Base-by-base conservation (phyloP, 2,888 invertebrate species). In the Erpobdella octoculata region DNA sequence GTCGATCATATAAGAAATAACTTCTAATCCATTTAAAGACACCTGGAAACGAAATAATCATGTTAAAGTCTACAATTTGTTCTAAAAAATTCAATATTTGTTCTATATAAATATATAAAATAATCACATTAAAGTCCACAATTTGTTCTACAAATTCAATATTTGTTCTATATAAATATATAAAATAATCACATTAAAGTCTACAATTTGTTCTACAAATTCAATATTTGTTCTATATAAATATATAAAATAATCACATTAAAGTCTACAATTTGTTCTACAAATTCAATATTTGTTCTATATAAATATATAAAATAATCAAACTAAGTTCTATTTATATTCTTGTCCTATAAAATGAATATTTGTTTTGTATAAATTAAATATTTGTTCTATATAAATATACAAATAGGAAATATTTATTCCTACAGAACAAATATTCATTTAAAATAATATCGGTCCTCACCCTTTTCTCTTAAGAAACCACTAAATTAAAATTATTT, bases 1-100 rank as follows among this genome's bases (percentile, higher is more conserved):
- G 82, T 92, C 91, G 62, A 92, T 89, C 73, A 95, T 86, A 81
- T 90, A 89, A 69, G 91, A 89, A 80, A 94, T 86, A 77, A 91
- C 89, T 81, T 94, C 94, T 78, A 95, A 85, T 0, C 91, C 94
- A 86, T 91, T 91, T 83, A 93, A 90, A 66, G 93, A 92, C 71
- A 94, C 91, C 91, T 92, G 86, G 25, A 64, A 28, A 9, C 58
- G 33, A 64, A 21, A 59, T 31, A 9, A 33, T 33, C 21, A 64
- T 15, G 21, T 33, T 9, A 33, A 9, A 31, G 28, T 53, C 28
- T n/a, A 15, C 2, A 28, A 28, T 28, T 8, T n/a, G n/a, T n/a
- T 31, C 1, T 28, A 6, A 31, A 21, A 62, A 6, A 31, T 1
- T 18, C 25, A 21, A 4, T 25, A 28, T 59, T 15, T 31, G 31